Base-by-base conservation (phyloP, 2,888 invertebrate species). In the Galerucella calmariensis region DNA sequence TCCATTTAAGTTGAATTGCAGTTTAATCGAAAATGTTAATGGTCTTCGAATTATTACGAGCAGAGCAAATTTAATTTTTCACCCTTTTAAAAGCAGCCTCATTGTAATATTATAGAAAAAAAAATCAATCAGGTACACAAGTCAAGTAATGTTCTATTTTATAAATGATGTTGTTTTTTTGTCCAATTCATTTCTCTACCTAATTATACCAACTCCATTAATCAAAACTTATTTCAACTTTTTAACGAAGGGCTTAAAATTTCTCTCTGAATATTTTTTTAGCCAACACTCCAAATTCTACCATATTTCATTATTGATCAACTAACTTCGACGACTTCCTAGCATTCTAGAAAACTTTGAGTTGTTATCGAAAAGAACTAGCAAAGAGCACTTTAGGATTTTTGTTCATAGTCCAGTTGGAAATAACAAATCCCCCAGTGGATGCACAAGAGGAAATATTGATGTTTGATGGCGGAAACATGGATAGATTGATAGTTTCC, bases 271-370 rank as follows among this genome's bases (percentile, higher is more conserved):
- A 24, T 46, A 16, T 14, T 61, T 61, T 69, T 69, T 63, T 4
- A 16, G 11, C 56, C 11, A 71, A 44, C 67, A 63, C 59, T 73
- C 53, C 61, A 51, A 56, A 63, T 53, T 68, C 67, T 51, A 59
- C 51, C 62, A 73, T 68, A 73, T 63, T 70, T 70, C 63, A 63
- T 41, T 73, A 68, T 73, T 62, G 73, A 73, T 68, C 68, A 68
- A 63, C 35, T 59, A 56, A 73, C 73, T 68, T 73, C 24, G 51
- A 73, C 63, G 63, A 73, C 62, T 73, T 70, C 44, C 73, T 68
- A 73, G 67, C n/a, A 63, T 68, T 68, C 73, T 61, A 56, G 68
- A 63, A 53, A 63, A 68, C 62, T 73, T 63, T 24, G 53, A 16
- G 67, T 27, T 51, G 51, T 24, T 58, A 67, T 24, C 20, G 48